Evolutionary conservation across 2,113 vertebrate genomes (phyloP), one percentile per base, ranked within the genome.

Genomic region (Capreolus pygargus): DNA sequence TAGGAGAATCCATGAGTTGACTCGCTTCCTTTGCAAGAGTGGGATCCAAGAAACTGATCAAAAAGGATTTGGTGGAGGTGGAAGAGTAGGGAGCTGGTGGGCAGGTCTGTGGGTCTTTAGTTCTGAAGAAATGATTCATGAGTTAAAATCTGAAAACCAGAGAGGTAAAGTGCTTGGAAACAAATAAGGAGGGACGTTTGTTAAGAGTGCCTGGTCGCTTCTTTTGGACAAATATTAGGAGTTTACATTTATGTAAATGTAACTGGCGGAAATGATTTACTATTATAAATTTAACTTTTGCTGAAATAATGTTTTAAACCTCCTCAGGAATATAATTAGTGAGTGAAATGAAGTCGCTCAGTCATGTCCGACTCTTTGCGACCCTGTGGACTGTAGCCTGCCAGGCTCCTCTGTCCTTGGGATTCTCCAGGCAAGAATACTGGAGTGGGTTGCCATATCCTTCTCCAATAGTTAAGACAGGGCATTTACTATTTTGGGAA

Each of bases 91-190:
- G 25, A 81, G 50, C 25, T 39, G 28, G 28, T 57, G 33, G 85
- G 52, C 10, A 92, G 74, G 10, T 67, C 86, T 87, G 47, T 92
- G 81, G 43, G 45, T 76, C 39, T 61, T 94, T 60, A 76, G 54
- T 86, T 97, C 25, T 61, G 83, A 92, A 91, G 76, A 89, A 85
- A 47, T 92, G 91, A 96, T 33, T 93, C n/a, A 76, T 82, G 54
- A 70, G 60, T 50, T 15, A 54, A 86, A 93, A 64, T 95, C 36
- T 89, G 27, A 96, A 93, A 82, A 43, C 7, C 39, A 86, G 47
- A 95, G 21, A 60, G 47, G 21, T 87, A 50, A 89, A 36, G 85
- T 52, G 43, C 47, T 94, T 91, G 19, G n/a, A 95, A 74, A 90
- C 70, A 94, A 90, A 70, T 3, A 15, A n/a, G 25, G 76, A 91